These are phyloP conservation scores for Gadus macrocephalus DNA, from an alignment of 2,113 vertebrate genomes.

Conservation along the genomic window DNA sequence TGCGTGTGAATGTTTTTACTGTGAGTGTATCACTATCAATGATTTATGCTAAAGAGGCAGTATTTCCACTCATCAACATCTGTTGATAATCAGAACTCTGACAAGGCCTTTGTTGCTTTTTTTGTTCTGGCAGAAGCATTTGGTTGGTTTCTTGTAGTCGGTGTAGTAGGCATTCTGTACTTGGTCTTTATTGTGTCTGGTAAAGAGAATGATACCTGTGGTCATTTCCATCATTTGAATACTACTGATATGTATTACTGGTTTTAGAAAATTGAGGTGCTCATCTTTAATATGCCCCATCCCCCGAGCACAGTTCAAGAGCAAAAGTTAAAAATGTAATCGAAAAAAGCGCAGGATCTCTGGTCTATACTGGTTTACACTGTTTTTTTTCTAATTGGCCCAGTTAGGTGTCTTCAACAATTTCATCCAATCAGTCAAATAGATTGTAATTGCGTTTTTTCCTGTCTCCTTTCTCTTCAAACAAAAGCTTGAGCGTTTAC, in stretches of 20 bases:
- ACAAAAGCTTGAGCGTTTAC: too few species aligned
- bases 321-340: too few species aligned
- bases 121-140: neutral
- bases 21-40: slow-evolving; percentile 38
- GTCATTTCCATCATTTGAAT: slow-evolving; percentile 40
- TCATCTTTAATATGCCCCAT: neutral
- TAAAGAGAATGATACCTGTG: slow-evolving; percentile 27
- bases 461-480: too few species aligned
- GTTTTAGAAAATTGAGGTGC: slow-evolving; percentile 11
- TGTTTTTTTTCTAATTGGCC: too few species aligned
- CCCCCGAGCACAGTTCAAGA: too few species aligned
- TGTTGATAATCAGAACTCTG: neutral
- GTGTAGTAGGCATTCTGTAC: slow-evolving; percentile 32
- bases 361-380: too few species aligned
- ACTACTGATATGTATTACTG: slow-evolving; percentile 54
- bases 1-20: slow-evolving; percentile 39
- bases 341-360: too few species aligned
- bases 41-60: neutral
- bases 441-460: too few species aligned
- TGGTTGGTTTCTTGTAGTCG: slow-evolving; percentile 34
- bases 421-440: too few species aligned
- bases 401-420: too few species aligned
- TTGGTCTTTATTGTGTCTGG: slow-evolving; percentile 32
- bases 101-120: neutral
- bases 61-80: neutral